Evolutionary conservation across 2,797 vertebrate genomes (phyloP).

Genomic region (Neosilurus mollespiculum): DNA sequence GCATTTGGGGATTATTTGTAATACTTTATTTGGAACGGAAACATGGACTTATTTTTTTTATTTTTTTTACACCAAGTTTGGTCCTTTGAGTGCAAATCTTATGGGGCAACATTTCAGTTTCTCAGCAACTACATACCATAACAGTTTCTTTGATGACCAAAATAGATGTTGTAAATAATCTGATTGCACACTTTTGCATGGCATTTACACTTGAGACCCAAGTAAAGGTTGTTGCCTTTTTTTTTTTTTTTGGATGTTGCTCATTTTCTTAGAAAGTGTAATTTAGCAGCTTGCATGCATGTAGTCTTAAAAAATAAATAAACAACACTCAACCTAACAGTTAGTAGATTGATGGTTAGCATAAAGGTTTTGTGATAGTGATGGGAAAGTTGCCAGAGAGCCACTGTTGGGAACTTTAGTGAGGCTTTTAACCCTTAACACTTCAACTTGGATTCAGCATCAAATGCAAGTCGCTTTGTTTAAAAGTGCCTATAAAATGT

Average conservation of each 20-base stretch:
- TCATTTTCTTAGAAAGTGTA: slow-evolving; percentile 20
- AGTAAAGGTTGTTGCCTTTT: slow-evolving; percentile 55
- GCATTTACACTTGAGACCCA: slow-evolving; percentile 56
- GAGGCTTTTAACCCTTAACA: slow-evolving; percentile 16
- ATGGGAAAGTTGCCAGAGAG: slow-evolving; percentile 25
- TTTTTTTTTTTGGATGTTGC: slow-evolving; percentile 30
- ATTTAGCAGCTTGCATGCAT: slow-evolving; percentile 18
- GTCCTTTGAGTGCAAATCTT: slow-evolving; percentile 55
- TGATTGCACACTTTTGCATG: slow-evolving; percentile 56
- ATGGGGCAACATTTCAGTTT: slow-evolving; percentile 53
- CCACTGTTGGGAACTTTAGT: slow-evolving; percentile 12
- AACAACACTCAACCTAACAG: not conserved
- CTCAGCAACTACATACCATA: slow-evolving; percentile 55
- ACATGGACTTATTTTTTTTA: slow-evolving; percentile 54
- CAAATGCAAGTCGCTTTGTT: slow-evolving; percentile 19
- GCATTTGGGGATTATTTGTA: slow-evolving; percentile 57
- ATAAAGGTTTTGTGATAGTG: slow-evolving; percentile 2
- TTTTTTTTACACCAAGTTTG: slow-evolving; percentile 47
- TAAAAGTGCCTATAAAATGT: slow-evolving; percentile 25
- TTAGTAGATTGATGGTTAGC: slow-evolving; percentile 23
- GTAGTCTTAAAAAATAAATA: not conserved
- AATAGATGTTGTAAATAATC: slow-evolving; percentile 63
- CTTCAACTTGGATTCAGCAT: slow-evolving; percentile 20
- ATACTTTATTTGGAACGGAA: slow-evolving; percentile 56
- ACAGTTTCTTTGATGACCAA: slow-evolving; percentile 63